Percentiles rank a stretch among this genome's conserved stretches.
Evolutionary conservation across 2,888 invertebrate genomes (phyloP).

Genomic region (Morpho helenor): DNA sequence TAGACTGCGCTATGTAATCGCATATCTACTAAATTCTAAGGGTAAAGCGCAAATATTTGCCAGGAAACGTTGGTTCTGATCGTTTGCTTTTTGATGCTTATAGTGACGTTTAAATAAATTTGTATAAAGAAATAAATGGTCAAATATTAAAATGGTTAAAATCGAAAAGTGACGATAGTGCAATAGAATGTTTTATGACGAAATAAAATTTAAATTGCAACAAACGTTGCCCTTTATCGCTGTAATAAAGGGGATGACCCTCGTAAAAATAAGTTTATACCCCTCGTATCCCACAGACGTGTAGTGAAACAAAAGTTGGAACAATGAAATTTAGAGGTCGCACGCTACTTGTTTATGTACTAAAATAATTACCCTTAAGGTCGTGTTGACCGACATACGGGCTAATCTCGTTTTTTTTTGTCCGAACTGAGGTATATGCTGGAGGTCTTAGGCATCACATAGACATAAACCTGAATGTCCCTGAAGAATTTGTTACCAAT

Average conservation of each 20-base stretch:
- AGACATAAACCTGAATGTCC: no score
- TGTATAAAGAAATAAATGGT: background rate
- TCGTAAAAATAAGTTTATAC: slow-evolving; percentile 14
- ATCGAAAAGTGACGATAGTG: slow-evolving; percentile 5
- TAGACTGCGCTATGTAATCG: no score
- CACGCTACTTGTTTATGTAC: slow-evolving; percentile 13
- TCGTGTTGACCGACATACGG: slow-evolving; percentile 2
- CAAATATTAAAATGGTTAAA: background rate
- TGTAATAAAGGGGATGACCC: slow-evolving; percentile 14
- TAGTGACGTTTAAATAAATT: no score
- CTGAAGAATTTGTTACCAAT: no score
- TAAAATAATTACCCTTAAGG: slow-evolving; percentile 7
- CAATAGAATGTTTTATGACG: slow-evolving; percentile 12
- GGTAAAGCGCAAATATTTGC: no score
- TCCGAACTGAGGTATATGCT: no score
- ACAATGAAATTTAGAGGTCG: slow-evolving; percentile 14
- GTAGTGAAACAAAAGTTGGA: slow-evolving; percentile 15
- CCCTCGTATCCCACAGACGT: slow-evolving; percentile 11
- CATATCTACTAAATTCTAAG: no score
- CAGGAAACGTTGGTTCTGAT: no score
- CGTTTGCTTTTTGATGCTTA: no score
- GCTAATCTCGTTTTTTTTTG: background rate
- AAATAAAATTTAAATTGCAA: slow-evolving; percentile 13
- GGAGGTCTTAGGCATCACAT: no score
- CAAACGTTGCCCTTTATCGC: slow-evolving; percentile 13